A percentile compares a stretch with the other conserved stretches of the same genome.
Conservation (phyloP, 2,888 invertebrate genomes). For the Melanotus villosus region DNA sequence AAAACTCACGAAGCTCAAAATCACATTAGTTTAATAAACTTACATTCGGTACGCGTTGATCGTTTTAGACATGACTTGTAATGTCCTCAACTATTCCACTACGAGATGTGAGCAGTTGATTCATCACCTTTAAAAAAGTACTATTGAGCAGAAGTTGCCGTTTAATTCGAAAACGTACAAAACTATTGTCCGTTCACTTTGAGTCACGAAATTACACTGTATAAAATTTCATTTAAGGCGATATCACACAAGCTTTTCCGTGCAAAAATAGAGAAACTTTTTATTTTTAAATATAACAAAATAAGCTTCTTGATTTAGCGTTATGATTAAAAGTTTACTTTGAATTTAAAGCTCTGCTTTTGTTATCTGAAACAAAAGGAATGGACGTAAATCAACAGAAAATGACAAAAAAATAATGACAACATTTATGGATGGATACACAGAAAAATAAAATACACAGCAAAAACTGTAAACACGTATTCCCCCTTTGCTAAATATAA, state of each 20-base stretch:
- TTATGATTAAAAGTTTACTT: neutral
- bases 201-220: neutral
- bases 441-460: no score
- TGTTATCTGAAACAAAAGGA: conserved; percentile 28
- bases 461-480: no score
- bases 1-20: conserved; percentile 23
- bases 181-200: conserved; percentile 31
- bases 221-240: conserved; percentile 5
- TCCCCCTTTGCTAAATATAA: no score
- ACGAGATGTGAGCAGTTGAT: conserved; percentile 42
- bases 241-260: conserved; percentile 30
- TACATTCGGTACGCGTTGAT: conserved; percentile 92
- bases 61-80: conserved; percentile 82
- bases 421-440: no score
- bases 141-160: conserved; percentile 27
- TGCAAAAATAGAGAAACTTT: conserved; percentile 25
- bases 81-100: conserved; percentile 30
- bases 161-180: conserved; percentile 4
- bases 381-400: no score
- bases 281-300: neutral
- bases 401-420: no score
- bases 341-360: neutral
- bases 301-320: neutral
- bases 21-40: conserved; percentile 70
- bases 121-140: conserved; percentile 38